Base-by-base conservation (phyloP, 2,888 invertebrate species). In the Aleiodes alternator region DNA sequence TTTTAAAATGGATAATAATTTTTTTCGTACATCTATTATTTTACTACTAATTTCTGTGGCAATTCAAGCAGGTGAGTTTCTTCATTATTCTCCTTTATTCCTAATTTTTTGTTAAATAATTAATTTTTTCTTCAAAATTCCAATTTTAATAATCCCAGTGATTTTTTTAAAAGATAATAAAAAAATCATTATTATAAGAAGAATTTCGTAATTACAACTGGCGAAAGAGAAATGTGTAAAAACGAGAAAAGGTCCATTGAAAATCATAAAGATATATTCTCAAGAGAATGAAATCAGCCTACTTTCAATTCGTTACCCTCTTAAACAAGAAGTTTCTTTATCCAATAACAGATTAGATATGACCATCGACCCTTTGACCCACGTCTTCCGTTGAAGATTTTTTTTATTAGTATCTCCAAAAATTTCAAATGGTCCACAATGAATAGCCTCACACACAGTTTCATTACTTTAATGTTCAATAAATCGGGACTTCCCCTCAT, bases 281-380 rank as follows among this genome's bases (percentile, higher is more conserved):
- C 1, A 23, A 23, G 78, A 73, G 76, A 81, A 77, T 80, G 76
- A 77, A 74, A 76, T 1, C 79, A 84, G 82, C 80, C 79, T 81
- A 82, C 78, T 84, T 82, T 82, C 79, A 83, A 83, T 83, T 83
- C 84, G 82, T 82, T 83, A 79, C 83, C 83, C 82, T 83, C 82
- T 75, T 78, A 78, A 23, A 87, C 82, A 82, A 82, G 81, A 82
- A 79, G 73, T 76, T 78, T 80, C 80, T 85, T 87, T 87, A 87
- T 87, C 85, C 83, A 78, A 71, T 72, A 76, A 75, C 57, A 23
- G 87, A 87, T 88, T 87, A 87, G 87, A 88, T 88, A 87, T 76
- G 78, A 79, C 4, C 78, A 73, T 76, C 81, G 85, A 87, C 86
- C 87, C 79, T 76, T 76, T 85, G 87, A 87, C 86, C 84, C 84